phyloP scores from a whole-genome alignment of 2,888 invertebrate genomes.

The Lordiphosa fenestrarum region DNA sequence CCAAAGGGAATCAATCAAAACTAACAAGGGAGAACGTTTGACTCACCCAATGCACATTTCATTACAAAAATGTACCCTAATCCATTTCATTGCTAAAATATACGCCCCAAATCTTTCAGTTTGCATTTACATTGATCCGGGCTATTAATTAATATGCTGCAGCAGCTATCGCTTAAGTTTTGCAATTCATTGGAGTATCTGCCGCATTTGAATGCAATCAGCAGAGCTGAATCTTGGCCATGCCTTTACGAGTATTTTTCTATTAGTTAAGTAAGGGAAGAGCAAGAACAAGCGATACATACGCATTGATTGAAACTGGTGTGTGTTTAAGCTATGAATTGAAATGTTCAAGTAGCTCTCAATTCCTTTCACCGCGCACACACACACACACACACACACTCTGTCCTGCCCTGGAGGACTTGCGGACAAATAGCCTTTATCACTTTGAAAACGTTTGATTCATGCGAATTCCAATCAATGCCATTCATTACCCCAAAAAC shows the following conservation, averaged over 20 bases:
- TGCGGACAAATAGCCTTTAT: conserved; percentile 56
- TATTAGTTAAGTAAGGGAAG: conserved; percentile 35
- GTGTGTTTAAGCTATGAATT: conserved; percentile 9
- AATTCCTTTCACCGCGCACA: neutral
- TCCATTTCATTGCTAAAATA: conserved; percentile 27
- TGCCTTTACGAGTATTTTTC: conserved; percentile 3
- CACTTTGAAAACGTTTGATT: conserved; percentile 67
- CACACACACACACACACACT: conserved; percentile 7
- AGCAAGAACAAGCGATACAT: conserved; percentile 16
- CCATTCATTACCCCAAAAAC: conserved; percentile 62
- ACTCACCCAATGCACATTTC: too few species aligned
- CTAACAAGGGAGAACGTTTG: too few species aligned
- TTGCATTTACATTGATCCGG: conserved; percentile 45
- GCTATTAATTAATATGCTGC: conserved; percentile 14
- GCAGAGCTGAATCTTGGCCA: conserved; percentile 13
- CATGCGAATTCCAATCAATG: conserved; percentile 71
- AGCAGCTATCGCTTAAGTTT: conserved; percentile 15
- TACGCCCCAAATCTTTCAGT: conserved; percentile 16
- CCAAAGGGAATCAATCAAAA: too few species aligned
- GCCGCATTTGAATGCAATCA: conserved; percentile 36
- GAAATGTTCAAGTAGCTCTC: conserved; percentile 6
- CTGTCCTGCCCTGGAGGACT: conserved; percentile 16
- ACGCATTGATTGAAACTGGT: conserved; percentile 13
- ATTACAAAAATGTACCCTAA: too few species aligned
- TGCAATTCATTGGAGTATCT: conserved; percentile 43